Evolutionary conservation across 2,797 vertebrate genomes (phyloP).

Genomic region (Hippopotamyrus pictus): DNA sequence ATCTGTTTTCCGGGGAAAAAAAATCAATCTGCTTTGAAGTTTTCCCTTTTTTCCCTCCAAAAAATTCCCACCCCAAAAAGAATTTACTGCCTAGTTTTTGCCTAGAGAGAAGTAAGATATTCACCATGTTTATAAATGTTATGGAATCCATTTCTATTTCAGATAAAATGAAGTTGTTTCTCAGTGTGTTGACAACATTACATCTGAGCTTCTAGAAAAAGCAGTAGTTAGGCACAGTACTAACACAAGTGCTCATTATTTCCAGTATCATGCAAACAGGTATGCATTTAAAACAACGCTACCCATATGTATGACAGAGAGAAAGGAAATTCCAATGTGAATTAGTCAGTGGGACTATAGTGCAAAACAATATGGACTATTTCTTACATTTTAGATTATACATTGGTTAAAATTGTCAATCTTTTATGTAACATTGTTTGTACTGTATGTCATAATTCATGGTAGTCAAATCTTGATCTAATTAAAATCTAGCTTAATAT

Average conservation of each 20-base stretch:
- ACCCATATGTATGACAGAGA: not conserved
- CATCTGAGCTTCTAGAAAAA: not conserved
- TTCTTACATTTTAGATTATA: not conserved
- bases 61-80: not conserved
- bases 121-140: not conserved
- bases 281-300: not conserved
- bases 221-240: not conserved
- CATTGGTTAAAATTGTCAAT: not conserved
- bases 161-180: not conserved
- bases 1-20: not conserved
- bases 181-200: not conserved
- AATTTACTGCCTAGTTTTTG: not conserved
- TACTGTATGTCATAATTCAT: not conserved
- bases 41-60: not conserved
- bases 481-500: not conserved
- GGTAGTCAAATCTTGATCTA: not conserved
- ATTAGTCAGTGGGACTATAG: not conserved
- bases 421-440: not conserved
- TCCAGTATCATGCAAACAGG: not conserved
- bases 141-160: not conserved
- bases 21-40: not conserved
- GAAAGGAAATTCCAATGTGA: not conserved
- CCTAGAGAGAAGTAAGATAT: not conserved
- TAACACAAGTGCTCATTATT: not conserved
- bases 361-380: not conserved